Base-by-base conservation (phyloP, 2,113 vertebrate genomes). In the Tor tambroides region DNA sequence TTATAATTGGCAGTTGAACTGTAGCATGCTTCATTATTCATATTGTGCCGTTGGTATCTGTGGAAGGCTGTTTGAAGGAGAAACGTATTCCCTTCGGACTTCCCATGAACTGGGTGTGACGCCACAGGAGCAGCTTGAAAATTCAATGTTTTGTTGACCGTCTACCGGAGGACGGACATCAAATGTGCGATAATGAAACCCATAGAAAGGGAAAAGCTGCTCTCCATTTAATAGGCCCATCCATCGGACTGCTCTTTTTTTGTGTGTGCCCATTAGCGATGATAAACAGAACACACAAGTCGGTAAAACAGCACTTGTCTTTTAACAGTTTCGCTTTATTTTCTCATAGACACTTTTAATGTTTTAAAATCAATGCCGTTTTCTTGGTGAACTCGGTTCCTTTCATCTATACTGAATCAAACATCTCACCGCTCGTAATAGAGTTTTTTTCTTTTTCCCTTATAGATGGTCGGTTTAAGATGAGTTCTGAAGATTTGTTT, bases 1-100 rank as follows among this genome's bases (percentile, higher is more conserved):
- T 32, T 71, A 59, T 51, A 85, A 89, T 76, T 76, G 67, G 26
- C 85, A 80, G 88, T 63, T 26, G 85, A 86, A 89, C 49, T 74
- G 35, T 59, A 41, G 14, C n/a, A 26, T 1, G 61, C 23, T 87
- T 87, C 71, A 80, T 79, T 83, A 86, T 86, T 80, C 87, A 63
- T 54, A 19, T 75, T 14, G 30, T 43, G 43, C 85, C n/a, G 32
- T 81, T n/a, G 35, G 78, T 32, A 80, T 67, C 75, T 32, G 59
- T 84, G 41, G 35, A 41, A 72, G 59, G 30, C 63, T 65, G 30
- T 74, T 84, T 80, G 54, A 83, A 59, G 65, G 49, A 11, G 32
- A 28, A 11, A 41, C 14, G 0, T 19, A 80, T 69, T 80, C 59
- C 51, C 51, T 14, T 23, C 1, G 43, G 63, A 71, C 10, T 32